Base-by-base conservation (phyloP, 2,797 vertebrate genomes). In the Xenentodon cancila region DNA sequence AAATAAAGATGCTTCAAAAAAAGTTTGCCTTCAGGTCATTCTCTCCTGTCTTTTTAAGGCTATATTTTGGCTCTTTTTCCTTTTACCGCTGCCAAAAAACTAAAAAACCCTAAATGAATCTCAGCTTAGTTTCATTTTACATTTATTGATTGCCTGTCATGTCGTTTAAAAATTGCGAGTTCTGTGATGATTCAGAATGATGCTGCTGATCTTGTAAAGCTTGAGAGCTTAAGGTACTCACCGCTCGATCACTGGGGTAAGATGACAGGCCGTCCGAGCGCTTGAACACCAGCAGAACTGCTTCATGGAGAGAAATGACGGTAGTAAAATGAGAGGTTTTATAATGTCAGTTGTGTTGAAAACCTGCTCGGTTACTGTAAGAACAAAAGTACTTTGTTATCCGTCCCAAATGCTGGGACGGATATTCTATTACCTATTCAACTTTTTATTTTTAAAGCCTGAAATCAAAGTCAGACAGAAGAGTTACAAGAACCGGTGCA, bases 101-200 rank as follows among this genome's bases (percentile, higher is more conserved):
- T 42, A 25, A 11, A 19, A 19, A 8, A 30, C 1, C 15, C 64
- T 11, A 76, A 81, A 84, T 75, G 51, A 74, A 84, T 64, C 69
- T 49, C 9, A 47, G 61, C 56, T 51, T 40, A 11, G 37, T 72
- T 83, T 83, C 44, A 84, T 86, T 84, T 87, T 77, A 61, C 66
- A 71, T 81, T 30, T 81, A 84, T 84, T 62, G 85, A 89, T 87
- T 50, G 64, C 49, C 75, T 78, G 82, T 55, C 84, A 53, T 73
- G 74, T 65, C 68, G 69, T 74, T 83, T 74, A 66, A 82, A 84
- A 76, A 66, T 71, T 62, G 57, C 47, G 70, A 75, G 77, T 71
- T 66, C 63, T 68, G 42, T 48, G 79, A 84, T 63, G 43, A 79
- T 52, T 73, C 73, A 64, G 74, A 81, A 73, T 58, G 59, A 79